Conservation (phyloP, 1,140 invertebrate species). For the Caenorhabditis remanei region DNA sequence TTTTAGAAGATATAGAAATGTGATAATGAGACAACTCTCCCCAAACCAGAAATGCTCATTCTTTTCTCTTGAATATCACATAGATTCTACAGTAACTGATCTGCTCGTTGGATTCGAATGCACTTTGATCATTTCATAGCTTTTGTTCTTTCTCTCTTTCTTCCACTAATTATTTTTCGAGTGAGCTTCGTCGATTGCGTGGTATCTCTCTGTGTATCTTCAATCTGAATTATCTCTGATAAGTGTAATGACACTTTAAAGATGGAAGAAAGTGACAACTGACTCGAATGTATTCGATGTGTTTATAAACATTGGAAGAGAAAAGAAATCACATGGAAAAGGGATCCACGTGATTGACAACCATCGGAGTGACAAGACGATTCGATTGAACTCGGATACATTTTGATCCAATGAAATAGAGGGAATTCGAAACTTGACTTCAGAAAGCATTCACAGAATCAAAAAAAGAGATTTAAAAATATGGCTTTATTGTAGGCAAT, state of each 20-base stretch:
- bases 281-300: not conserved
- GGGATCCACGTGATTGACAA: not conserved
- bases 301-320: constrained; percentile 15
- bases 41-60: too few species aligned
- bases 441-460: not conserved
- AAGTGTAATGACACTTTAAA: constrained; percentile 43
- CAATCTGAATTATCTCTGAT: not conserved
- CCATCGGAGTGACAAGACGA: not conserved
- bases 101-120: not conserved
- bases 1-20: too few species aligned
- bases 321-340: constrained; percentile 6
- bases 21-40: too few species aligned
- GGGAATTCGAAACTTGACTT: too few species aligned
- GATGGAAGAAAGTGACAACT: constrained; percentile 4
- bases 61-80: too few species aligned
- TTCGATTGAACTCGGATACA: too few species aligned
- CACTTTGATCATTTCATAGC: constrained; percentile 36
- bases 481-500: not conserved
- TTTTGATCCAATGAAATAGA: too few species aligned
- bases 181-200: not conserved
- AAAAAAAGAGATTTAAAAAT: not conserved
- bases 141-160: not conserved
- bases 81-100: too few species aligned
- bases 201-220: not conserved
- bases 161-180: not conserved